These are phyloP conservation scores for Exocentrus adspersus DNA, from an alignment of 2,888 invertebrate species.

Conservation along the genomic window DNA sequence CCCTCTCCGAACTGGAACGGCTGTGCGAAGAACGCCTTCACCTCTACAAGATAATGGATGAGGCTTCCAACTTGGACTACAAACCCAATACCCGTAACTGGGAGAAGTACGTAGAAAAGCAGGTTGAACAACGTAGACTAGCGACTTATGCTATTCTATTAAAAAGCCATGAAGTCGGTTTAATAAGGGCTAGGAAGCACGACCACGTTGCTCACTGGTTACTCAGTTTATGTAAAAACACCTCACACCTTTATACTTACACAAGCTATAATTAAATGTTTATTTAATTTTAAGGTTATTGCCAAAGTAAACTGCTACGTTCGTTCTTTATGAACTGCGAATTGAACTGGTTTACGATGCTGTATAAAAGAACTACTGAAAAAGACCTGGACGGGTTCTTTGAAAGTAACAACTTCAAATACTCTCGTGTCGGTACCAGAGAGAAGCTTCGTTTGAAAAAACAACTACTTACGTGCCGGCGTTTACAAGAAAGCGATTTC, in stretches of 20 bases:
- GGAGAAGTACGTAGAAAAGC: constrained; percentile 2
- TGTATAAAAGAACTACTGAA: constrained; percentile 19
- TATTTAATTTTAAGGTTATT: constrained; percentile 34
- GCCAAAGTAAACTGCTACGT: constrained; percentile 16
- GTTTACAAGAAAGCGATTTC: neutral
- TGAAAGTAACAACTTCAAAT: constrained; percentile 19
- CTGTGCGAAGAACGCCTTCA: constrained; percentile 11
- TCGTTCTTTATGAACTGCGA: constrained; percentile 34
- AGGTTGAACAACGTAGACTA: constrained; percentile 5
- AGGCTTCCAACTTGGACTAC: neutral
- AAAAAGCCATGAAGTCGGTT: neutral
- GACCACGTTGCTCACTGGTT: constrained; percentile 36
- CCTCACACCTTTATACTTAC: too few relatives aligned
- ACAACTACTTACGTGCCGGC: constrained; percentile 5
- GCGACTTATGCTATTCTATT: constrained; percentile 3
- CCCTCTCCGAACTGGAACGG: constrained; percentile 13
- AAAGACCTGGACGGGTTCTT: constrained; percentile 23
- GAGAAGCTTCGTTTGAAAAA: constrained; percentile 22
- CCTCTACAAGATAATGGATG: constrained; percentile 13
- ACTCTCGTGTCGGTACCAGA: constrained; percentile 5
- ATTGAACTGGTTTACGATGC: constrained; percentile 33
- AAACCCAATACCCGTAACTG: constrained; percentile 8
- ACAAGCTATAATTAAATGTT: too few relatives aligned
- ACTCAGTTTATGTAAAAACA: constrained; percentile 36
- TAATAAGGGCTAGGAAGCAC: constrained; percentile 13